A percentile compares a stretch with the other conserved stretches of the same genome.
Evolutionary conservation across 2,888 invertebrate species (phyloP).

Genomic region (Gymnosoma rotundatum): DNA sequence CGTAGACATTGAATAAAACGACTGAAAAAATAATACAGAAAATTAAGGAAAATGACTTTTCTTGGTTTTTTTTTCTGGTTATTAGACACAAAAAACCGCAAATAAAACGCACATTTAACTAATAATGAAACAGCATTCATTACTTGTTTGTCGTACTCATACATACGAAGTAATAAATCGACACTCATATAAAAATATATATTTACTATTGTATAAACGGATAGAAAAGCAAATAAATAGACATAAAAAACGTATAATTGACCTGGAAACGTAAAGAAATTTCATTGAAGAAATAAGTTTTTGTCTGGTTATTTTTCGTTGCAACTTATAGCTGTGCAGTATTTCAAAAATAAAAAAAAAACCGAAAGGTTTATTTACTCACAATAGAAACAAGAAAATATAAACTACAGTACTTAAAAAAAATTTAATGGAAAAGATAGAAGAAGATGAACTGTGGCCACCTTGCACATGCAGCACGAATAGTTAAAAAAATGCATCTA

Average conservation of each 20-base stretch:
- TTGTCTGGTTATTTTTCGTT: conserved; percentile 31
- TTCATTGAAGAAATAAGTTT: conserved; percentile 60
- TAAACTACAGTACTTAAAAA: conserved; percentile 11
- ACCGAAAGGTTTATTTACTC: conserved; percentile 28
- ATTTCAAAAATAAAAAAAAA: conserved; percentile 17
- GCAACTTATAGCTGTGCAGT: conserved; percentile 54
- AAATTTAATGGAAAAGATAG: conserved; percentile 48
- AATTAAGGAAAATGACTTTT: conserved; percentile 27
- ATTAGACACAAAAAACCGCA: conserved; percentile 56
- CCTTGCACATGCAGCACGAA: conserved; percentile 68
- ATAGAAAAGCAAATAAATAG: not conserved
- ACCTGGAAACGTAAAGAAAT: conserved; percentile 67
- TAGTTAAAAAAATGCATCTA: conserved; percentile 49
- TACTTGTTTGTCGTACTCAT: not conserved
- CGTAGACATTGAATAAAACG: conserved; percentile 8
- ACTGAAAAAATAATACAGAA: conserved; percentile 17
- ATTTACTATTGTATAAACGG: not conserved
- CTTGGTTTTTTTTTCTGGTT: conserved; percentile 16
- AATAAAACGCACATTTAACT: conserved; percentile 62
- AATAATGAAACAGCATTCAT: conserved; percentile 25
- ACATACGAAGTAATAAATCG: not conserved
- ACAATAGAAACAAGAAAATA: conserved; percentile 24
- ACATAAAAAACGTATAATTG: conserved; percentile 38
- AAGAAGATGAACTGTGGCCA: conserved; percentile 72
- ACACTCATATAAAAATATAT: not conserved